Conservation (phyloP, 2,113 vertebrate species). For the Melanerpes formicivorus region DNA sequence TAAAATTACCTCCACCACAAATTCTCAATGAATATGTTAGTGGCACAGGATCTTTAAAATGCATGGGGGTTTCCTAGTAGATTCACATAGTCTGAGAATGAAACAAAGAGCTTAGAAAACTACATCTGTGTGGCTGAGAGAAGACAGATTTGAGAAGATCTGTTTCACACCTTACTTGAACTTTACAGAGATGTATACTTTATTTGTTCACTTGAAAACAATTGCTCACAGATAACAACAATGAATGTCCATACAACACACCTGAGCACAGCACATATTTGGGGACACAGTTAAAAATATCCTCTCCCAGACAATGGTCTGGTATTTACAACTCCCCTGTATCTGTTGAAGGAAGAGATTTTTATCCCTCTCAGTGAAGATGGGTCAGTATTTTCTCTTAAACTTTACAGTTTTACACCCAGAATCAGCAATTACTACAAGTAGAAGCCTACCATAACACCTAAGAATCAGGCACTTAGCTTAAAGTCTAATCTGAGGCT, state of each 20-base stretch:
- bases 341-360: neutral
- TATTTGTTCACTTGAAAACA: neutral
- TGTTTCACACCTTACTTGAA: neutral
- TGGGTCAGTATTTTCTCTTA: neutral
- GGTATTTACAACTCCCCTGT: neutral
- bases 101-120: neutral
- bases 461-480: neutral
- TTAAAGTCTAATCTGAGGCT: neutral
- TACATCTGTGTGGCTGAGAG: neutral
- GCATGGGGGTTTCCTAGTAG: neutral
- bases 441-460: neutral
- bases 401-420: neutral
- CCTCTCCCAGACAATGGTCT: neutral
- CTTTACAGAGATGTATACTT: neutral
- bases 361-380: neutral
- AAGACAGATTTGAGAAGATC: neutral
- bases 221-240: neutral
- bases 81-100: neutral
- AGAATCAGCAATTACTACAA: neutral
- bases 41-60: neutral
- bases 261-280: neutral
- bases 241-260: neutral
- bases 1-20: neutral
- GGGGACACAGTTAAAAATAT: neutral
- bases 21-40: neutral